Conservation (phyloP, 2,888 invertebrate species). For the Fragum fragum region DNA sequence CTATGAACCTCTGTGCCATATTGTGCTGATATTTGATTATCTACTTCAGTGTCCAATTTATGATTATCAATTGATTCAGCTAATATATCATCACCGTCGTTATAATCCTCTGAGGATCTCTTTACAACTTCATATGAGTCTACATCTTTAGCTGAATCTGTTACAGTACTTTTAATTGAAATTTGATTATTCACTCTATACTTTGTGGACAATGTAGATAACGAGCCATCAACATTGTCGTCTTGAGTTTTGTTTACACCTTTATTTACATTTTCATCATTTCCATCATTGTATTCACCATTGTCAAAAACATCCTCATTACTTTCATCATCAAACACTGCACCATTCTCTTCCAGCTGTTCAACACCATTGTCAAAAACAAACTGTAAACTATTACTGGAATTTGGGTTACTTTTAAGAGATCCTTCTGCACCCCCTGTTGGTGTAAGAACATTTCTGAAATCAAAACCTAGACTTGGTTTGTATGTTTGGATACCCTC, state of each 20-base stretch:
- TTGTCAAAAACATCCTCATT: conserved; percentile 17
- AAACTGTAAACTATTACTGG: conserved; percentile 5
- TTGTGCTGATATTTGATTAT: no score
- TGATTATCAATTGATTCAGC: not conserved
- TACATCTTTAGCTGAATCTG: not conserved
- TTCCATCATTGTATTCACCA: not conserved
- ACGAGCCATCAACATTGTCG: not conserved
- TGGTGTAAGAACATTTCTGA: not conserved
- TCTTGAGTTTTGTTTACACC: not conserved
- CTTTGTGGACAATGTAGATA: not conserved
- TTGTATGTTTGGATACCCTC: not conserved
- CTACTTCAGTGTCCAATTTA: no score
- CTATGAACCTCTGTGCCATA: no score
- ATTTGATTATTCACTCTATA: not conserved
- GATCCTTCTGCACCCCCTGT: not conserved
- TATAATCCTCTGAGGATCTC: not conserved
- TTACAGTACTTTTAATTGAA: not conserved
- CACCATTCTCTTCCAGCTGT: not conserved
- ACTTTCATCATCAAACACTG: not conserved
- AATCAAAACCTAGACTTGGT: conserved; percentile 32
- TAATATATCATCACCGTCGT: not conserved
- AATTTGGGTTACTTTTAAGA: not conserved
- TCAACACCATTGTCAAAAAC: conserved; percentile 2
- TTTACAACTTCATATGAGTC: not conserved
- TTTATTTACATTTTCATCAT: not conserved